A percentile compares a stretch with the other conserved stretches of the same genome.
phyloP scores from a whole-genome alignment of 2,797 vertebrate genomes.

The Hemitrygon akajei region DNA sequence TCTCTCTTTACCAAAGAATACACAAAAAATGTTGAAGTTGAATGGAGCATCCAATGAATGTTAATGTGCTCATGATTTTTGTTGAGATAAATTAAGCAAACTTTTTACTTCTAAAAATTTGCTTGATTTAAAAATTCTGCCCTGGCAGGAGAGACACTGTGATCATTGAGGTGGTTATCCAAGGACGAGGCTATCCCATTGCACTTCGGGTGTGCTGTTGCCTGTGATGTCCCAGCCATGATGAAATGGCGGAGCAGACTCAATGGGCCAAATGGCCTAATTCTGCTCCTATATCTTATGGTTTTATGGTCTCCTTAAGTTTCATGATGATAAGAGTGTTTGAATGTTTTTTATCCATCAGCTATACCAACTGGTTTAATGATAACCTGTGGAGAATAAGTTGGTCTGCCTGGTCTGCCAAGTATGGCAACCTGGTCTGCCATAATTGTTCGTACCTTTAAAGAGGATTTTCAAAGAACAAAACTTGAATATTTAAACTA shows the following conservation, averaged over 20 bases:
- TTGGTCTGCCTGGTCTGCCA: no score
- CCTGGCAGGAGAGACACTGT: no score
- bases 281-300: no score
- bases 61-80: not conserved
- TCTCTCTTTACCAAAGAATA: slow-evolving; percentile 15
- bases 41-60: not conserved
- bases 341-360: not conserved
- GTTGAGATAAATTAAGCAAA: not conserved
- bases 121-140: not conserved
- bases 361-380: not conserved
- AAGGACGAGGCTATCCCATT: no score
- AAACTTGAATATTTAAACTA: not conserved
- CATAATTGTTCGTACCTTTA: not conserved
- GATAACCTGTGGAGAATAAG: not conserved
- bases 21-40: not conserved
- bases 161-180: no score
- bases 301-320: no score
- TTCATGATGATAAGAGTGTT: not conserved
- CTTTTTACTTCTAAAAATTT: not conserved
- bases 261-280: no score
- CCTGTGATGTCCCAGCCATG: no score
- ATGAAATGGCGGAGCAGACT: no score
- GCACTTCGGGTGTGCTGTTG: no score
- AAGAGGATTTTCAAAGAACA: not conserved
- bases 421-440: not conserved